Evolutionary conservation across 1,140 invertebrate species (phyloP).

Genomic region (Asobara japonica): DNA sequence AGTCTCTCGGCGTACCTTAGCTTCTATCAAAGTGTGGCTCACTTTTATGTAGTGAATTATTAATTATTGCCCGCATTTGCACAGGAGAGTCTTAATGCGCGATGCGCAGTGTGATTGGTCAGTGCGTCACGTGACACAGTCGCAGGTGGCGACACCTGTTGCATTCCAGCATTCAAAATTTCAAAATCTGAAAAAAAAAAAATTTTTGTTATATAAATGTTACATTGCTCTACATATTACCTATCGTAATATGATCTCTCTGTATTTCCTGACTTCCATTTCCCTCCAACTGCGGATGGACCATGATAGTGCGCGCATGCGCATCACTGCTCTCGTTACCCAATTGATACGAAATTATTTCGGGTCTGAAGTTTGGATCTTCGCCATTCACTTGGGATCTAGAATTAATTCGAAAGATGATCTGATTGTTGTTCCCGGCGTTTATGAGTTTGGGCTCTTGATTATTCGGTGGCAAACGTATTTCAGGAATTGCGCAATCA

Average conservation of each 20-base stretch:
- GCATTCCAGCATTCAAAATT: too few species aligned
- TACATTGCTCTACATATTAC: too few species aligned
- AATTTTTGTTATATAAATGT: too few species aligned
- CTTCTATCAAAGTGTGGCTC: too few species aligned
- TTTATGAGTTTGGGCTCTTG: constrained; percentile 56
- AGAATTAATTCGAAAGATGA: constrained; percentile 55
- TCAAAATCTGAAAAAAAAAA: too few species aligned
- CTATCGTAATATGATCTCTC: constrained; percentile 49
- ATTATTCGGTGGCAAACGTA: constrained; percentile 50
- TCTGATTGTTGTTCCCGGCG: constrained; percentile 50
- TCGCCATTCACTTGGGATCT: constrained; percentile 33
- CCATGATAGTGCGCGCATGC: constrained; percentile 50
- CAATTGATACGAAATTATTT: constrained; percentile 36
- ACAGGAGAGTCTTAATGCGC: too few species aligned
- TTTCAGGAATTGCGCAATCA: constrained; percentile 56
- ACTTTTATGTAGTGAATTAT: too few species aligned
- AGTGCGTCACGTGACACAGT: too few species aligned
- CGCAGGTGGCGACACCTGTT: too few species aligned
- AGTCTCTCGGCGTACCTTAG: too few species aligned
- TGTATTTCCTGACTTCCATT: constrained; percentile 50
- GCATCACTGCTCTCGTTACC: constrained; percentile 34
- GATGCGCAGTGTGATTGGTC: too few species aligned
- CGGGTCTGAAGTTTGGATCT: constrained; percentile 39
- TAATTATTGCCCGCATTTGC: too few species aligned
- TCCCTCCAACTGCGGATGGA: constrained; percentile 48